phyloP scores from a whole-genome alignment of 2,888 invertebrate genomes.

The Vanessa cardui region DNA sequence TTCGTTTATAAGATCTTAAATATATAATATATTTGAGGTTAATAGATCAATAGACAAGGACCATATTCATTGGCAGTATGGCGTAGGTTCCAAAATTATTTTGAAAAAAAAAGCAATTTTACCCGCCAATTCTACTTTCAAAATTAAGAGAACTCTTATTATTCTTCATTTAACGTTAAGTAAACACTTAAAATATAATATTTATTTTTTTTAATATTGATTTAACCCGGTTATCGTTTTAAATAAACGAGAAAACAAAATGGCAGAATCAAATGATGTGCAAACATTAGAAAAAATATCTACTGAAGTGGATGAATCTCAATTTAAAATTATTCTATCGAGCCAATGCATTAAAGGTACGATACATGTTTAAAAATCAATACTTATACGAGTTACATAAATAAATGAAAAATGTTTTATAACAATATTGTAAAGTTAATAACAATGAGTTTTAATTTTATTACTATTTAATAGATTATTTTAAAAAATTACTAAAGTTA shows the following conservation, averaged over 20 bases:
- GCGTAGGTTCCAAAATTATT: neutral
- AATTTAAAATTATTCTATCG: slow-evolving; percentile 60
- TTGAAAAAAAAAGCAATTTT: neutral
- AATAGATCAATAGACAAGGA: too few species aligned
- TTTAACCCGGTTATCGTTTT: neutral
- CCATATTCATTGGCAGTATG: too few species aligned
- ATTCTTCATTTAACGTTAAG: neutral
- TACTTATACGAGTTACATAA: neutral
- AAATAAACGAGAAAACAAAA: slow-evolving; percentile 41
- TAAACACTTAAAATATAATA: too few species aligned
- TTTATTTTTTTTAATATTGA: too few species aligned
- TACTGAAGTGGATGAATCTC: slow-evolving; percentile 62
- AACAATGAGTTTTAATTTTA: too few species aligned
- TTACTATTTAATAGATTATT: too few species aligned
- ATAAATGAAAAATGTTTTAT: too few species aligned
- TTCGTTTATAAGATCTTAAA: too few species aligned
- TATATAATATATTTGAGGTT: too few species aligned
- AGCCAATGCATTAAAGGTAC: slow-evolving; percentile 69
- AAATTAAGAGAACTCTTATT: neutral
- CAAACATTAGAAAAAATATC: slow-evolving; percentile 60
- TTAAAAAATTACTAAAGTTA: too few species aligned
- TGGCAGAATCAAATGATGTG: slow-evolving; percentile 59
- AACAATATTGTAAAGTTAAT: too few species aligned
- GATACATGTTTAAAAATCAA: neutral
- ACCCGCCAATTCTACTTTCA: neutral